Evolutionary conservation across 2,888 invertebrate species (phyloP), one percentile per base, ranked within the genome.

Genomic region (Lutraria lutraria): DNA sequence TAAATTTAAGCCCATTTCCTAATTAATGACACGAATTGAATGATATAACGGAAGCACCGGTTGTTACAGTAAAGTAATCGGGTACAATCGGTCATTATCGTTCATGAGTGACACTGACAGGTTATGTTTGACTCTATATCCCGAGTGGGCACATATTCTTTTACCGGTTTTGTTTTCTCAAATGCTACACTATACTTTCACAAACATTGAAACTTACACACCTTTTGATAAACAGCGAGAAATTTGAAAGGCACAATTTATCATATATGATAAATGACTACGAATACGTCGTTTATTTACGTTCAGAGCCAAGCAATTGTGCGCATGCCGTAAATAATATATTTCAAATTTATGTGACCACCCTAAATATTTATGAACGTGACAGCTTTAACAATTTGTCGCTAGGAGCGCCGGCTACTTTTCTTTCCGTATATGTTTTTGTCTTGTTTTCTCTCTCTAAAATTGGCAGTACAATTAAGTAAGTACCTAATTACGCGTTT

Each of bases 41-140:
- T 90, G 90, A 84, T 90, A 88, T 90, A 90, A 90, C 90, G 90
- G 90, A 76, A 60, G 82, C 72, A 79, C 68, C 83, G 81, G 86
- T 88, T 83, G 86, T 90, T 90, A 86, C 72, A 29, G 86, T 52
- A 53, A 68, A 21, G 76, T 60, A 88, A 82, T 76, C 43, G 83
- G 56, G 63, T 68, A 89, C 56, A 88, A 81, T 72, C 81, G 88
- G 88, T 86, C 90, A 86, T 90, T 88, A 86, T 86, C 84, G 43
- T 60, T 81, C 88, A 72, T 19, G 25, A 80, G 29, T 88, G 88
- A 85, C 88, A 88, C 85, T 85, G 88, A 88, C 86, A 86, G 63
- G 34, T 31, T 56, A 25, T 31, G 16, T 85, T 85, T 54, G 54
- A 79, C 10, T 85, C 29, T 8, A 29, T n/a, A 19, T 72, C 19